These are phyloP conservation scores for Pomatostomus ruficeps DNA, from an alignment of 2,113 vertebrate species.

Conservation along the genomic window DNA sequence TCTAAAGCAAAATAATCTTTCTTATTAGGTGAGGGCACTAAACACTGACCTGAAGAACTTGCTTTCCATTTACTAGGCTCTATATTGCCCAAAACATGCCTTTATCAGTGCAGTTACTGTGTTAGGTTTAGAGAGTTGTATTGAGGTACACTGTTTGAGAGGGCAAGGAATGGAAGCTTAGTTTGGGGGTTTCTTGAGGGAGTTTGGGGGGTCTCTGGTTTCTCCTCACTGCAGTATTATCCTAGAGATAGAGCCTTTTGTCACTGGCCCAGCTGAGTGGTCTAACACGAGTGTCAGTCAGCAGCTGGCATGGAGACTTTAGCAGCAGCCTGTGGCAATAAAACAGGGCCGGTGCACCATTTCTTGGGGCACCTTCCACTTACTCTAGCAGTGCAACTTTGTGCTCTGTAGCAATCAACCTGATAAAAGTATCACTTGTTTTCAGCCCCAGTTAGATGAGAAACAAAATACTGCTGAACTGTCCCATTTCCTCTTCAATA, in stretches of 20 bases:
- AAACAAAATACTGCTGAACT: neutral
- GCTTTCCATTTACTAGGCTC: neutral
- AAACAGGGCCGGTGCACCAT: neutral
- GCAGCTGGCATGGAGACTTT: neutral
- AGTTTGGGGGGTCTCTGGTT: neutral
- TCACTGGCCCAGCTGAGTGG: neutral
- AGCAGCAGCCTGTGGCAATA: neutral
- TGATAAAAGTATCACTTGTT: neutral
- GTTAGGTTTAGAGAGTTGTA: neutral
- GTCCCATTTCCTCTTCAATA: neutral
- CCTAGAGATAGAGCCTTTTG: neutral
- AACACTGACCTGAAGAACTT: neutral
- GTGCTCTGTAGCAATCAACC: neutral
- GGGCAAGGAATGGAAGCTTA: neutral
- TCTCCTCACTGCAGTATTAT: neutral
- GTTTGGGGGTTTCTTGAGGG: neutral
- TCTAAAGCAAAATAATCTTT: neutral
- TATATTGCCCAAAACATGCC: neutral
- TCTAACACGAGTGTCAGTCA: rapidly evolving
- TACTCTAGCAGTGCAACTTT: rapidly evolving
- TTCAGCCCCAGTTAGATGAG: neutral
- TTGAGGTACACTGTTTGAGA: neutral
- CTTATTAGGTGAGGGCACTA: neutral
- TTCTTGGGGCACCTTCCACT: neutral
- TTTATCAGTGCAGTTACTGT: neutral